Conservation (phyloP, 2,888 invertebrate genomes). For the Conus canariensis region DNA sequence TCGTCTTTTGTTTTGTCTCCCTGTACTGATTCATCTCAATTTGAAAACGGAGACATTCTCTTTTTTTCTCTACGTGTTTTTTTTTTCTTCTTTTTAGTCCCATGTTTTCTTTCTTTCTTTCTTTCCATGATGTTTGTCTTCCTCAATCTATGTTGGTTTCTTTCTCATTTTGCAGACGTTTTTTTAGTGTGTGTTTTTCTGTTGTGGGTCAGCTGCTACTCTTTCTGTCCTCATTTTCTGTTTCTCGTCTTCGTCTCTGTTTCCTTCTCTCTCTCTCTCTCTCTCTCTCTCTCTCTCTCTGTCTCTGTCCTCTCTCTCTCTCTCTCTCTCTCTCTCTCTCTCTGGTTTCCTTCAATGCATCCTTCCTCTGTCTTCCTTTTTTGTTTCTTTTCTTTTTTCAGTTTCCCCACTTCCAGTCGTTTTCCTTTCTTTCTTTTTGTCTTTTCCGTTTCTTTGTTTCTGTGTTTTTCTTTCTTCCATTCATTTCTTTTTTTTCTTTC, state of each 20-base stretch:
- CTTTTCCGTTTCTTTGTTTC: neutral
- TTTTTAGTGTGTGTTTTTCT: no score
- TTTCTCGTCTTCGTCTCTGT: neutral
- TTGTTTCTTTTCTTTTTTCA: neutral
- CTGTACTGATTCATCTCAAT: neutral
- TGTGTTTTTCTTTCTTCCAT: neutral
- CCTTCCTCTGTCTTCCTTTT: neutral
- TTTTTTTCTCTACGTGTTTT: neutral
- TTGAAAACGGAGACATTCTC: neutral
- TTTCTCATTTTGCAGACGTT: neutral
- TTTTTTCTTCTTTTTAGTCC: neutral
- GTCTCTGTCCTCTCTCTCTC: neutral
- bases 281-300: neutral
- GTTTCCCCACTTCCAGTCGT: neutral
- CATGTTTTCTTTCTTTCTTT: neutral
- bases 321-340: neutral
- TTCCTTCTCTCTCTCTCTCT: neutral
- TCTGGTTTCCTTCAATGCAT: neutral
- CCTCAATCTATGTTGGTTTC: neutral
- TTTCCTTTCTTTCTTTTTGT: neutral
- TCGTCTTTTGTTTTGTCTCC: neutral
- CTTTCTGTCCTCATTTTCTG: neutral
- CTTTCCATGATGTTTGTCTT: neutral
- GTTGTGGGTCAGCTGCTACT: neutral
- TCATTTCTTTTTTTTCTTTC: neutral